Conservation (phyloP, 1,140 invertebrate species). For the Caerostris darwini region DNA sequence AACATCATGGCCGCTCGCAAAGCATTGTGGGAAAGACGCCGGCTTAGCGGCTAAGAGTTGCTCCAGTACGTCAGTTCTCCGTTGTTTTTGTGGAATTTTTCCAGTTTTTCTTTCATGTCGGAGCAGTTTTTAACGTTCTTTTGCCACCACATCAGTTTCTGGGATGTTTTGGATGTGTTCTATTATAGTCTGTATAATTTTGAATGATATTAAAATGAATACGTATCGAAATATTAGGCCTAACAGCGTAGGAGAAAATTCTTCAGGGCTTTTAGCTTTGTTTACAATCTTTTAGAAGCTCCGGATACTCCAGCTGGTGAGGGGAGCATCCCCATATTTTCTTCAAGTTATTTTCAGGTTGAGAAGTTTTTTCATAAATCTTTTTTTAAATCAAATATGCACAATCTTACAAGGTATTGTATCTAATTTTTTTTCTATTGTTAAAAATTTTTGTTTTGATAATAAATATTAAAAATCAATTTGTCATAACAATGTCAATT, state of each 20-base stretch:
- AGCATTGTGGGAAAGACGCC: conserved; percentile 69
- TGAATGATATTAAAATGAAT: not conserved
- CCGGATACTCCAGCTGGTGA: conserved; percentile 18
- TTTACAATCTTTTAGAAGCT: conserved; percentile 46
- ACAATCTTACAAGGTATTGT: not conserved
- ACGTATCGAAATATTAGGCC: not conserved
- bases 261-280: conserved; percentile 19
- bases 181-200: not conserved
- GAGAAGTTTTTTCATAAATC: not conserved
- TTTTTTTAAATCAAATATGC: not conserved
- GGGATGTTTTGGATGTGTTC: not conserved
- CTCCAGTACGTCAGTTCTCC: conserved; percentile 26
- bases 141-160: not conserved
- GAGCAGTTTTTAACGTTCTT: not conserved
- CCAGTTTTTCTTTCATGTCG: conserved; percentile 51
- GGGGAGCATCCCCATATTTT: conserved; percentile 36
- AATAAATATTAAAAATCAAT: not conserved
- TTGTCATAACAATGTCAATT: not conserved
- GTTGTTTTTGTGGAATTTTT: not conserved
- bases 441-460: not conserved
- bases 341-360: not conserved
- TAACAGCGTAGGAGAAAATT: conserved; percentile 16
- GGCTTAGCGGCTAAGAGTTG: conserved; percentile 60
- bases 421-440: not conserved
- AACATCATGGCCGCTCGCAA: conserved; percentile 77